Percentiles rank a stretch among this genome's conserved stretches.
phyloP scores from a whole-genome alignment of 1,140 invertebrate species.

The Triops longicaudatus region DNA sequence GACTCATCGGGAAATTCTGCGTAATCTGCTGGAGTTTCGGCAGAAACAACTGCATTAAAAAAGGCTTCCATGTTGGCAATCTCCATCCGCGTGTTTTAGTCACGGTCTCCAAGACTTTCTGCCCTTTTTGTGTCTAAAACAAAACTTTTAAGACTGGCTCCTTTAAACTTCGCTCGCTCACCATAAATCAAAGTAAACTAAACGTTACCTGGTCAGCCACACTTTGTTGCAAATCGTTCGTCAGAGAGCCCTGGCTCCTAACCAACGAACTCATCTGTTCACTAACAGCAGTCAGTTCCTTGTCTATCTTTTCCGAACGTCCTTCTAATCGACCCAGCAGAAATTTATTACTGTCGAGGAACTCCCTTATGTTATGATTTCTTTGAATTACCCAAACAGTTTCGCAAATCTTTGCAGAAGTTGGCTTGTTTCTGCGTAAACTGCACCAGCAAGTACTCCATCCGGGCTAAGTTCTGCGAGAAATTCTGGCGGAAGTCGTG shows the following conservation, averaged over 20 bases:
- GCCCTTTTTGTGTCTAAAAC: constrained; percentile 10
- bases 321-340: constrained; percentile 22
- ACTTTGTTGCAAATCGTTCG: constrained; percentile 20
- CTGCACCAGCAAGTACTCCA: constrained; percentile 28
- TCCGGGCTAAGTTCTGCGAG: constrained; percentile 28
- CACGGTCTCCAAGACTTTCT: constrained; percentile 24
- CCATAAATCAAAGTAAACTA: not conserved
- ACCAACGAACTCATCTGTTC: constrained; percentile 27
- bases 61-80: constrained; percentile 23
- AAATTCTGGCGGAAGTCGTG: constrained; percentile 31
- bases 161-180: not conserved
- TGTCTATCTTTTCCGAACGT: constrained; percentile 24
- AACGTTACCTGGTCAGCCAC: constrained; percentile 23
- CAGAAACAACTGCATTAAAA: constrained; percentile 22
- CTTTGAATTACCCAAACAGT: constrained; percentile 3
- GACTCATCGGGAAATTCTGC: constrained; percentile 20
- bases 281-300: constrained; percentile 26
- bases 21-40: constrained; percentile 24
- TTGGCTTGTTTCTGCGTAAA: constrained; percentile 27
- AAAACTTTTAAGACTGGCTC: not conserved
- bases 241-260: constrained; percentile 11
- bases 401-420: constrained; percentile 27
- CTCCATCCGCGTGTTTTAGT: constrained; percentile 19
- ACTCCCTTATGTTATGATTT: not conserved
- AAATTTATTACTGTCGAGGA: not conserved